A percentile compares a stretch with the other conserved stretches of the same genome.
Evolutionary conservation across 2,797 vertebrate species (phyloP).

Genomic region (Melanotaenia trifasciata): DNA sequence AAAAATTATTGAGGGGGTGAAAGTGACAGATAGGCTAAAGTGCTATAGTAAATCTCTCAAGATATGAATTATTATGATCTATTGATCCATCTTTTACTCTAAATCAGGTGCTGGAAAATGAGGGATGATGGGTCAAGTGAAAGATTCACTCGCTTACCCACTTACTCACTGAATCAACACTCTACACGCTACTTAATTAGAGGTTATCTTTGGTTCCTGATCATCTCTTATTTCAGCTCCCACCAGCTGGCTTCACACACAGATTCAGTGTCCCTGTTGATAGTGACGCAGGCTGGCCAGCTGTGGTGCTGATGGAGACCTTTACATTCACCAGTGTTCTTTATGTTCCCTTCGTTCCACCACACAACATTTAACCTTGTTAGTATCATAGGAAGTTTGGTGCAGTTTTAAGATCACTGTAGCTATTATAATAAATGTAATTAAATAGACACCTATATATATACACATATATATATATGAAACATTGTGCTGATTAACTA

Average conservation of each 20-base stretch:
- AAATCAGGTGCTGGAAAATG: conserved; percentile 1
- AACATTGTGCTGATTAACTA: no score
- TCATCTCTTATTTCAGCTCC: conserved; percentile 57
- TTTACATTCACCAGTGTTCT: conserved; percentile 3
- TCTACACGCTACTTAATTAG: conserved; percentile 55
- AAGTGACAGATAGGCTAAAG: not conserved
- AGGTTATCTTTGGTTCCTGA: conserved; percentile 57
- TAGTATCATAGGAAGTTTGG: not conserved
- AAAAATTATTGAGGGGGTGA: not conserved
- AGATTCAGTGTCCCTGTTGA: conserved; percentile 46
- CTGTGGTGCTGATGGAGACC: conserved; percentile 51
- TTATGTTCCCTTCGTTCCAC: not conserved
- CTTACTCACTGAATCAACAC: conserved; percentile 57
- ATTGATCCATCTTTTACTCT: not conserved
- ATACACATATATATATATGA: no score
- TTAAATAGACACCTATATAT: no score
- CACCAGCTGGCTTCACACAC: conserved; percentile 59
- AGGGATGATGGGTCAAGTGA: conserved; percentile 22
- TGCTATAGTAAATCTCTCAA: not conserved
- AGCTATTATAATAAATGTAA: no score
- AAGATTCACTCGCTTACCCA: conserved; percentile 45
- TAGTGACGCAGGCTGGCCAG: conserved; percentile 55
- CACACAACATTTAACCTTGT: not conserved
- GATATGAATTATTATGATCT: conserved; percentile 1
- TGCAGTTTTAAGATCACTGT: not conserved